phyloP scores from a whole-genome alignment of 2,797 vertebrate genomes.

The Lepilemur ruficaudatus region DNA sequence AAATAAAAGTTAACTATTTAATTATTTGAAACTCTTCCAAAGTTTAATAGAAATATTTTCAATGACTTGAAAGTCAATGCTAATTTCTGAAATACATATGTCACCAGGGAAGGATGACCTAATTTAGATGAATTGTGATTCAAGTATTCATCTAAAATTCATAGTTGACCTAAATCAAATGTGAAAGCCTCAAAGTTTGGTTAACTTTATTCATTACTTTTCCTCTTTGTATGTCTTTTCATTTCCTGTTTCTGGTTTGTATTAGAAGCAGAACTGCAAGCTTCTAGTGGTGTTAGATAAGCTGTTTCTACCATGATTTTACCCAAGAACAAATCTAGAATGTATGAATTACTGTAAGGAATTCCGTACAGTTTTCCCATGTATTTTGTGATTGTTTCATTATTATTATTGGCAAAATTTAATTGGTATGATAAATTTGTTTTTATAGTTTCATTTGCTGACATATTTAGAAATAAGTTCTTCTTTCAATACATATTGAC shows the following conservation, averaged over 20 bases:
- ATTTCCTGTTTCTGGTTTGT: conserved; percentile 4
- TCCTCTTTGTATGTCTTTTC: neutral
- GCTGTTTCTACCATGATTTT: neutral
- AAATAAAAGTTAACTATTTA: conserved; percentile 53
- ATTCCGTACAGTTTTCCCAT: neutral
- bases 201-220: conserved; percentile 49
- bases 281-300: neutral
- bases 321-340: neutral
- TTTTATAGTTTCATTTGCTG: neutral
- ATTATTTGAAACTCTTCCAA: conserved; percentile 59
- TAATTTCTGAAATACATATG: conserved; percentile 73
- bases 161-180: conserved; percentile 67
- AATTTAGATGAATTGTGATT: conserved; percentile 69
- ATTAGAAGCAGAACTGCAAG: neutral
- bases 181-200: conserved; percentile 33
- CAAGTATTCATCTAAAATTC: conserved; percentile 66
- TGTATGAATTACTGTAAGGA: neutral
- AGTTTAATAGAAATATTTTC: conserved; percentile 57
- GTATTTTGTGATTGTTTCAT: neutral
- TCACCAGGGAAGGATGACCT: conserved; percentile 72
- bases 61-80: conserved; percentile 69
- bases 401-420: neutral
- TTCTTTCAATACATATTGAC: neutral
- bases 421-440: neutral
- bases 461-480: neutral